Conservation (phyloP, 2,888 invertebrate genomes). For the Catocala nupta region DNA sequence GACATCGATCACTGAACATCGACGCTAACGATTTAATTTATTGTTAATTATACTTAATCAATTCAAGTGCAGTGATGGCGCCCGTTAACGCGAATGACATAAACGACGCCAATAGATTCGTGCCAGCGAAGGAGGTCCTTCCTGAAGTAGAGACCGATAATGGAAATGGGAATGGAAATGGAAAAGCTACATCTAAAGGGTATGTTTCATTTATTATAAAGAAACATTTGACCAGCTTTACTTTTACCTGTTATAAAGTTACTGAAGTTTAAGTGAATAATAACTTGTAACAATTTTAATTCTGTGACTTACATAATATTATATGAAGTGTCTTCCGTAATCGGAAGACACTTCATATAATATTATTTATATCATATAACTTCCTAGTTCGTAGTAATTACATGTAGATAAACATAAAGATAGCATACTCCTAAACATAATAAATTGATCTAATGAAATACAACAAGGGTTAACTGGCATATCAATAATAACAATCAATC, state of each 20-base stretch:
- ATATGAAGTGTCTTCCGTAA: background rate
- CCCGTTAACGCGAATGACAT: constrained; percentile 75
- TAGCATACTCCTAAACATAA: background rate
- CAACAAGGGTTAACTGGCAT: constrained; percentile 55
- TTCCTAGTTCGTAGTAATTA: background rate
- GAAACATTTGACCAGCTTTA: too few relatives aligned
- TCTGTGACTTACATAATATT: background rate
- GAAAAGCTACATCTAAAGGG: constrained; percentile 50
- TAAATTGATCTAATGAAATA: constrained; percentile 26
- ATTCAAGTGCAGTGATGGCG: constrained; percentile 76
- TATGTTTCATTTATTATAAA: constrained; percentile 48
- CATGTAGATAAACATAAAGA: background rate
- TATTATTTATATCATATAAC: background rate
- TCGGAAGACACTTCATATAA: too few relatives aligned
- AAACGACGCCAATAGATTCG: constrained; percentile 67
- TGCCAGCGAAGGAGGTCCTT: constrained; percentile 70
- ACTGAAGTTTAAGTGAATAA: too few relatives aligned
- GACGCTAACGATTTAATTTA: constrained; percentile 46
- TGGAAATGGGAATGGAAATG: constrained; percentile 52
- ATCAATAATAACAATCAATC: constrained; percentile 38
- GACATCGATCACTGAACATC: constrained; percentile 70
- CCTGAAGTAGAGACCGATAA: constrained; percentile 80
- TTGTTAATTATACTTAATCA: constrained; percentile 45
- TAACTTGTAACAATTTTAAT: too few relatives aligned
- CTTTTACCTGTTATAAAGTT: too few relatives aligned